phyloP scores from a whole-genome alignment of 2,113 vertebrate genomes.

The Onychorhynchus coronatus region DNA sequence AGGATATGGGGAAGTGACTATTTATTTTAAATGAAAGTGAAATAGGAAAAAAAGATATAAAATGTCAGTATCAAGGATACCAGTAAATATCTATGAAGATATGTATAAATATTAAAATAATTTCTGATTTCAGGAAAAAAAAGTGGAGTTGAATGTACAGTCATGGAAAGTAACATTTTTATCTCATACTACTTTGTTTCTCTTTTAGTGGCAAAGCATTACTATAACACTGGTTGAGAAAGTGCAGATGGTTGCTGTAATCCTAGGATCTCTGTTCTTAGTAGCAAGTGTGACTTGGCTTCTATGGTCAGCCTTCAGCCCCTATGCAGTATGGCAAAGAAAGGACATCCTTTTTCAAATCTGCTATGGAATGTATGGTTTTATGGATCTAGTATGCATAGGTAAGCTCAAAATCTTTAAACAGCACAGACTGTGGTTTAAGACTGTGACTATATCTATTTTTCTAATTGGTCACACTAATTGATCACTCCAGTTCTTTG shows the following conservation, averaged over 20 bases:
- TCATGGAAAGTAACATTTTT: slow-evolving; percentile 55
- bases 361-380: slow-evolving; percentile 97
- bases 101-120: slow-evolving; percentile 34
- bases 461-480: slow-evolving; percentile 38
- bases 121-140: slow-evolving; percentile 44
- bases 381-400: slow-evolving; percentile 96
- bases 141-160: slow-evolving; percentile 50
- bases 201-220: slow-evolving; percentile 93
- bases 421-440: slow-evolving; percentile 47
- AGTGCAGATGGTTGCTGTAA: slow-evolving; percentile 95
- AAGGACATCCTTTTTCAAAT: slow-evolving; percentile 94
- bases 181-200: slow-evolving; percentile 75
- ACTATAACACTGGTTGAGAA: slow-evolving; percentile 97
- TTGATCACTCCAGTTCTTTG: slow-evolving; percentile 36
- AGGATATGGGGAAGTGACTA: neutral
- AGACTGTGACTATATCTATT: slow-evolving; percentile 36
- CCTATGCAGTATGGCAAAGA: slow-evolving; percentile 92
- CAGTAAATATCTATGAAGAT: neutral
- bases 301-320: slow-evolving; percentile 94
- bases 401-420: slow-evolving; percentile 80
- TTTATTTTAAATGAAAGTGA: neutral
- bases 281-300: slow-evolving; percentile 94
- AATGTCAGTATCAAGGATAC: neutral
- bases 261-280: slow-evolving; percentile 93
- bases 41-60: neutral